Evolutionary conservation across 2,797 vertebrate species (phyloP).

Genomic region (Eulemur albifrons): DNA sequence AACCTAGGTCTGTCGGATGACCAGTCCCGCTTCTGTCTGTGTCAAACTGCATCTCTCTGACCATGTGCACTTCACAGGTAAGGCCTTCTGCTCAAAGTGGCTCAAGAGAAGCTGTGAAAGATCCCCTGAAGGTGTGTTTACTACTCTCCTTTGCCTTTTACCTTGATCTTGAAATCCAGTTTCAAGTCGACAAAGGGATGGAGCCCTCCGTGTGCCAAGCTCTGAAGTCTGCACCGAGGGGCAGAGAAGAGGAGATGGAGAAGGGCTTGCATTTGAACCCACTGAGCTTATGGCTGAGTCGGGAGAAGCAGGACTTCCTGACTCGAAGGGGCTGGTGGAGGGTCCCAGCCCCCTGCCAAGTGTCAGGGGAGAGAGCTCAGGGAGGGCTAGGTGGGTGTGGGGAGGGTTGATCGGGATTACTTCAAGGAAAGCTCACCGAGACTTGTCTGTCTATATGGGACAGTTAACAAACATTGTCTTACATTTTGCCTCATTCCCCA

Average conservation of each 20-base stretch:
- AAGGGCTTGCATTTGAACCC: neutral
- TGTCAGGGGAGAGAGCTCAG: neutral
- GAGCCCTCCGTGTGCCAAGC: neutral
- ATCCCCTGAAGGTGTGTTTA: neutral
- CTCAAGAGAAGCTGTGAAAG: neutral
- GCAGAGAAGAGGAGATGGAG: neutral
- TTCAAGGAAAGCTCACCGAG: neutral
- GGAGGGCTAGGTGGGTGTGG: too few relatives aligned
- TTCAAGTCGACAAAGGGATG: neutral
- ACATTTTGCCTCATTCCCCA: neutral
- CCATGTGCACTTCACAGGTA: neutral
- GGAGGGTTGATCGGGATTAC: neutral
- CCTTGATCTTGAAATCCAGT: neutral
- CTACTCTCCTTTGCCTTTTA: neutral
- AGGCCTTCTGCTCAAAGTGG: neutral
- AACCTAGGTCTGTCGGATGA: neutral
- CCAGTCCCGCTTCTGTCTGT: neutral
- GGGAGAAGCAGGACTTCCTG: neutral
- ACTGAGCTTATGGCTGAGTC: neutral
- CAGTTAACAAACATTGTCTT: neutral
- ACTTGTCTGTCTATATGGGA: neutral
- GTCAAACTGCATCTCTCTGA: neutral
- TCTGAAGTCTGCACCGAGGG: fast-evolving
- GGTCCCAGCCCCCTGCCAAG: neutral
- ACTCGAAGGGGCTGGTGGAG: fast-evolving